Evolutionary conservation across 2,797 vertebrate species (phyloP).

Genomic region (Lophotriccus pileatus): DNA sequence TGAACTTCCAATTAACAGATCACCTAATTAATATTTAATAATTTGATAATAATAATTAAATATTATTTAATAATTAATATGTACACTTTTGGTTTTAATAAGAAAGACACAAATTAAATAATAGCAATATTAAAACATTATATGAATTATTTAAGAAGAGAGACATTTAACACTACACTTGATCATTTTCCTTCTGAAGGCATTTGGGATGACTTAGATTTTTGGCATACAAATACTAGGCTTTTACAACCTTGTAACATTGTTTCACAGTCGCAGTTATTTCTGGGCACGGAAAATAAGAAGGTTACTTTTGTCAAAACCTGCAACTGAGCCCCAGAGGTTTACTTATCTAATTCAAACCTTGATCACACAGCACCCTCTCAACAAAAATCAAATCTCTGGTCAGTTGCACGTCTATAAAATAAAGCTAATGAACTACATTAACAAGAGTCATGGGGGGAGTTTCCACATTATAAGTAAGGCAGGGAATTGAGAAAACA

Average conservation of each 20-base stretch:
- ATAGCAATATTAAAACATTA: not conserved
- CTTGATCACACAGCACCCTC: rapidly evolving
- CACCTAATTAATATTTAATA: not conserved
- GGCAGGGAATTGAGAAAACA: not conserved
- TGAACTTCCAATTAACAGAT: not conserved
- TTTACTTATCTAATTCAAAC: not conserved
- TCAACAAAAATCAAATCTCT: not conserved
- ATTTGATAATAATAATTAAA: no score
- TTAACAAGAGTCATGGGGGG: not conserved
- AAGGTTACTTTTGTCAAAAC: not conserved
- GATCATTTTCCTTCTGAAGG: not conserved
- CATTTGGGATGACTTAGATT: not conserved
- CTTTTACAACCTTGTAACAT: not conserved
- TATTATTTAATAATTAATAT: not conserved
- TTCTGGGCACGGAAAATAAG: not conserved
- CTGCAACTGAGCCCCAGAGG: not conserved
- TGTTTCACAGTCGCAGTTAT: not conserved
- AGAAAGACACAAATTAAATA: not conserved
- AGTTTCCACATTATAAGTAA: not conserved
- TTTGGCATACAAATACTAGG: not conserved
- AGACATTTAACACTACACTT: not conserved
- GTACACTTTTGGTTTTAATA: not conserved
- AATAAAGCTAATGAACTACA: not conserved
- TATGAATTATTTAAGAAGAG: not conserved
- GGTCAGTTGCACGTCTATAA: rapidly evolving